Percentiles rank a stretch among this genome's conserved stretches.
Conservation (phyloP, 2,113 vertebrate genomes). For the Pteropus alecto region DNA sequence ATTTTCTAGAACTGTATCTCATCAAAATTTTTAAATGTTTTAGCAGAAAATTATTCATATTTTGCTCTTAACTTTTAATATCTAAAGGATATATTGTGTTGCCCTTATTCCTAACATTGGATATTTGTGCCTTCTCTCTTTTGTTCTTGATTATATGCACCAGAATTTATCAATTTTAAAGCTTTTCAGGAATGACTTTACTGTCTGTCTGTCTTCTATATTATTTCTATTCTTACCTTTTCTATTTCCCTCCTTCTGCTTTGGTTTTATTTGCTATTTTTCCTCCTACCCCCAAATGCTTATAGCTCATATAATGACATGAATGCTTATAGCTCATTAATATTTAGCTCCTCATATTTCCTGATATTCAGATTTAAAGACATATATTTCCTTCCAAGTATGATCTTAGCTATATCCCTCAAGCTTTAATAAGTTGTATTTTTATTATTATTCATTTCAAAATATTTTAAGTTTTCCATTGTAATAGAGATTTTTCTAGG, state of each 20-base stretch:
- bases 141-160: neutral
- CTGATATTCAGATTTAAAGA: neutral
- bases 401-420: neutral
- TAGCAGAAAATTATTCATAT: neutral
- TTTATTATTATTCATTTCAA: neutral
- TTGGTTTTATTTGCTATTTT: neutral
- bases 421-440: neutral
- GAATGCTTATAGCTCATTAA: neutral
- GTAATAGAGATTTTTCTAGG: neutral
- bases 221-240: neutral
- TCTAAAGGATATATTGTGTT: neutral
- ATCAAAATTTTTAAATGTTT: slow-evolving; percentile 9
- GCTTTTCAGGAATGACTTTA: neutral
- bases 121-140: neutral
- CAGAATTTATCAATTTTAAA: neutral
- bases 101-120: neutral
- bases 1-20: neutral
- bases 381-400: neutral
- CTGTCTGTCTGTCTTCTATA: neutral
- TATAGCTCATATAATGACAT: too few species aligned
- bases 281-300: neutral
- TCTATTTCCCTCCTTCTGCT: neutral
- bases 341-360: neutral
- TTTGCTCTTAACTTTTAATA: neutral
- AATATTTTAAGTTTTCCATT: neutral